Evolutionary conservation across 2,888 invertebrate genomes (phyloP), one percentile per base, ranked within the genome.

Genomic region (Aethes cnicana): DNA sequence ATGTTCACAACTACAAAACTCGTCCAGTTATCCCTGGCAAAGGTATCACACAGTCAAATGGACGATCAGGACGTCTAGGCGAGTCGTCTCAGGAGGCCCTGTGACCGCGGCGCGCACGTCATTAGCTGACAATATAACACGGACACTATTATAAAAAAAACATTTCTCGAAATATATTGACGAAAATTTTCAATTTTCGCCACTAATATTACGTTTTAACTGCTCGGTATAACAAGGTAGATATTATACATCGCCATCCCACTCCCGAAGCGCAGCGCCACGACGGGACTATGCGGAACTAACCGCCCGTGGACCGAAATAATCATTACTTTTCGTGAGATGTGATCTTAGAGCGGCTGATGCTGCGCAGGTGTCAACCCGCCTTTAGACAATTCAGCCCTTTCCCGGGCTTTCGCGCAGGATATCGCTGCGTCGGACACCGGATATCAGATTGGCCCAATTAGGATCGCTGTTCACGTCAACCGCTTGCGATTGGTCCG

Each of bases 251-350:
- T 72, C 75, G 74, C 64, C 69, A 68, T 74, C 73, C 69, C 63
- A 72, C 70, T 74, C 75, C 76, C 74, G 79, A 55, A 60, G 69
- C 63, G 68, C 71, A 83, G 84, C 87, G 87, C 87, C 72, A 66
- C 76, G 56, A 64, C 82, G 89, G 84, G 81, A 81, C 72, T 80
- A 77, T 78, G 84, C 72, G 77, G 82, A 82, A 88, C 85, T 83
- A 84, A 62, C 59, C 72, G 74, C 66, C 77, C 77, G 76, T 77
- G 82, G 84, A 88, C 89, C 84, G 79, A 89, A 90, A 90, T 90
- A 90, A 90, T 90, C 90, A 88, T 90, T 90, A 90, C 85, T 90
- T 90, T 87, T 84, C 83, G 81, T 80, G 82, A 87, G 89, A 89
- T 88, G 87, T 84, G 87, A 87, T 86, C 87, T 86, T 79, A 78